Base-by-base conservation (phyloP, 2,888 invertebrate species). In the Scaptomyza tumidula region DNA sequence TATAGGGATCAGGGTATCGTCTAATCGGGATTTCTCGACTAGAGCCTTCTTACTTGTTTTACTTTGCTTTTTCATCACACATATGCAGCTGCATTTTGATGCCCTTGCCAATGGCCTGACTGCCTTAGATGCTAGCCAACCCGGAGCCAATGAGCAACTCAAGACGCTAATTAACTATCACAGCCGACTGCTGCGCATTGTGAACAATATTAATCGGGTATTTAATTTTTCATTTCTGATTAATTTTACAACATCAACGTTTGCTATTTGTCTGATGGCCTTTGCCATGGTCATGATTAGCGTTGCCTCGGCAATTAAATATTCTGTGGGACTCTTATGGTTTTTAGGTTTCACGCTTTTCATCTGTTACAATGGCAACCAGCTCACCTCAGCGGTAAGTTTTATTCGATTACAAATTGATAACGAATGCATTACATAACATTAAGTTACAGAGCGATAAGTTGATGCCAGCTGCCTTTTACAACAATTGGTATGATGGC, bases 401-500 rank as follows among this genome's bases (percentile, higher is more conserved):
- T 31, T 6, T 2, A 2, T 1, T 46, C 0, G 1, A 7, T 2
- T 41, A 3, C 0, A 13, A 24, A 3, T 5, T 5, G n/a, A 1
- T 11, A 7, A 27, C 0, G 16, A n/a, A 35, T n/a, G 1, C 2
- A 33, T 4, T 5, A 27, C 3, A 2, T 0, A 14, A 0, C 0
- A 1, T 46, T 11, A 27, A 3, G 6, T 54, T 60, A 6, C n/a
- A 84, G 91, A 84, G 84, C 49, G 81, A 77, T 13, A 74, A 87
- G 65, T 29, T 91, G 11, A 35, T 88, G 53, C 73, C 80, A 0
- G 87, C 90, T 9, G 89, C 90, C 3, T 90, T 91, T 33, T 80
- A 91, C 33, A 88, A 80, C 19, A 91, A 91, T 46, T 91, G 91
- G 91, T 89, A 90, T 55, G 89, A 90, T 10, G 91, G 90, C 0